Percentiles rank a stretch among this genome's conserved stretches.
These are phyloP conservation scores for Albula goreensis DNA, from an alignment of 2,113 vertebrate genomes.

Conservation along the genomic window DNA sequence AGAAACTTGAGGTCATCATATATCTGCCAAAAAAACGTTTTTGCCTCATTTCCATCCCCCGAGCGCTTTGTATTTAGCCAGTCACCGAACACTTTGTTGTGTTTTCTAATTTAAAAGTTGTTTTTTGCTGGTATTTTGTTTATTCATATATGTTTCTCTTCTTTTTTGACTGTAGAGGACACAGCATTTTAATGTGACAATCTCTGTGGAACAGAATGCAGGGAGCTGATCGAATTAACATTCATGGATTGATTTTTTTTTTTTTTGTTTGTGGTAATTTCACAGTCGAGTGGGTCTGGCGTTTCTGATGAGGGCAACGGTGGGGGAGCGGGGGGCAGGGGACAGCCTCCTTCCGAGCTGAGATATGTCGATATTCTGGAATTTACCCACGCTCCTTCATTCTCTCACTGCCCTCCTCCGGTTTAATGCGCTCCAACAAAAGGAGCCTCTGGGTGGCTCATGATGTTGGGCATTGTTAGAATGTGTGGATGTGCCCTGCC, in stretches of 20 bases:
- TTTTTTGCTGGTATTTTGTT: slow-evolving; percentile 2
- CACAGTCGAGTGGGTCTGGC: slow-evolving; percentile 13
- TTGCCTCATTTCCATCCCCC: neutral
- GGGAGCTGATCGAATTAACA: slow-evolving; percentile 12
- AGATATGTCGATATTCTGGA: neutral
- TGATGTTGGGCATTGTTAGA: neutral
- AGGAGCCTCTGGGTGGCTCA: neutral
- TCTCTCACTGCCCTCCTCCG: neutral
- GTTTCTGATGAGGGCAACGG: neutral
- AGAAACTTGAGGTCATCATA: neutral
- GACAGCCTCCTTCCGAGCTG: neutral
- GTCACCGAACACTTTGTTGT: slow-evolving; percentile 2
- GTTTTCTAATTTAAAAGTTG: slow-evolving; percentile 9
- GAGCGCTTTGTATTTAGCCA: neutral
- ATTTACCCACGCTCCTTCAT: neutral
- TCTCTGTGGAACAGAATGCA: neutral
- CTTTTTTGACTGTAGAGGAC: neutral
- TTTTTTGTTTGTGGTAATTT: slow-evolving; percentile 24
- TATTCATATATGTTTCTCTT: neutral
- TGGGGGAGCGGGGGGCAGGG: neutral
- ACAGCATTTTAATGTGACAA: neutral
- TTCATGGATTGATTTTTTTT: neutral
- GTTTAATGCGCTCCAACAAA: neutral
- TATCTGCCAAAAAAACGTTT: neutral
- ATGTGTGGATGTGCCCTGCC: neutral